phyloP scores from a whole-genome alignment of 2,888 invertebrate species.

The Drosophila greeni region DNA sequence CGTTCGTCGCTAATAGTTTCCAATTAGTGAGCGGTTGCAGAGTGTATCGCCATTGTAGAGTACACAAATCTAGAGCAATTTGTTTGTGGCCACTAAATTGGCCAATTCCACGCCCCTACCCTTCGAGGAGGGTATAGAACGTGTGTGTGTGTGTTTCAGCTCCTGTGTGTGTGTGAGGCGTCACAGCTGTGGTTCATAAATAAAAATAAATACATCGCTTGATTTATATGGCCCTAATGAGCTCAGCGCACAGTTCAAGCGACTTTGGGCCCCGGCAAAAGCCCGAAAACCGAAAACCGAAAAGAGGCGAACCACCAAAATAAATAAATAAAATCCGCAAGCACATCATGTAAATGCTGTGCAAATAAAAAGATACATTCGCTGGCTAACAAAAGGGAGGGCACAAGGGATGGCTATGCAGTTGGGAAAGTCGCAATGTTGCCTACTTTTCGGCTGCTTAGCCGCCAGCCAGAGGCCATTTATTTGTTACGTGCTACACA shows the following conservation, averaged over 20 bases:
- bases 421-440: conserved; percentile 47
- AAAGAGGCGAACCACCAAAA: conserved; percentile 39
- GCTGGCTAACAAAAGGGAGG: neutral
- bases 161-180: conserved; percentile 38
- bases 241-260: conserved; percentile 45
- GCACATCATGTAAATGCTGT: conserved; percentile 68
- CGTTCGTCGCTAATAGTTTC: conserved; percentile 19
- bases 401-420: conserved; percentile 30
- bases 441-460: conserved; percentile 61
- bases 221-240: conserved; percentile 67
- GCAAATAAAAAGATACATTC: conserved; percentile 54
- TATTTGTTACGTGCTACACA: conserved; percentile 57
- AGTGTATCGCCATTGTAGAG: conserved; percentile 20
- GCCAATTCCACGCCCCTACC: conserved; percentile 14
- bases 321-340: conserved; percentile 45
- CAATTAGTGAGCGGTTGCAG: conserved; percentile 23
- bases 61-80: conserved; percentile 42
- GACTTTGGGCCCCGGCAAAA: conserved; percentile 29
- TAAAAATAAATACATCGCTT: conserved; percentile 62
- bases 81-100: conserved; percentile 51
- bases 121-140: neutral
- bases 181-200: conserved; percentile 65
- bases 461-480: conserved; percentile 59
- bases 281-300: conserved; percentile 24
- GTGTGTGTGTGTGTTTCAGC: neutral